Base-by-base conservation (phyloP, 2,888 invertebrate genomes). In the Allacma fusca region DNA sequence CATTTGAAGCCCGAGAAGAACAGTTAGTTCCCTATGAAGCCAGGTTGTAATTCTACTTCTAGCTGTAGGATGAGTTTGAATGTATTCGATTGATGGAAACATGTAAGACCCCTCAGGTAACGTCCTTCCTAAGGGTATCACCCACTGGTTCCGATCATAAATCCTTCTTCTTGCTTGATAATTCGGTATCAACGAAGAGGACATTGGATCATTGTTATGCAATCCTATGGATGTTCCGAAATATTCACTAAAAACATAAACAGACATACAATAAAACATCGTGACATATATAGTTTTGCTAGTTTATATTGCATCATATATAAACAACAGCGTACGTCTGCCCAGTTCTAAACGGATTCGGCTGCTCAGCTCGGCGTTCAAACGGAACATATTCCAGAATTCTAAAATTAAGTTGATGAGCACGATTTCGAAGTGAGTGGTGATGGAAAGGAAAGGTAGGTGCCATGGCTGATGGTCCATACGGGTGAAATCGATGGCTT, bases 1-100 rank as follows among this genome's bases (percentile, higher is more conserved):
- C 19, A 77, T 85, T 44, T 85, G 85, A 62, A 85, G 82, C 29
- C 85, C 84, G 28, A 95, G 87, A 73, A 96, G 88, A 79, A 92
- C 94, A 83, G 91, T 90, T 34, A 97, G 88, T 87, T 97, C 97
- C 81, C 97, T 89, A 86, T 92, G 92, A 40, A 97, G 88, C 95
- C 96, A 97, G 0, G 94, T 94, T 80, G 94, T 91, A 75, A 97
- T 88, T 0, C 97, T 91, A 86, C 93, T 92, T 81, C 92, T 89
- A 86, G 94, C 93, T 19, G 92, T 91, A 76, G 93, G 93, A 88
- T 96, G 88, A n/a, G 84, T 82, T 28, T 70, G 75, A 65, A 84
- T 78, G 68, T 83, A 84, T 26, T 84, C 82, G 1, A 82, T 77
- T 13, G 81, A 82, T 1, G 82, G 80, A 24, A 78, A 81, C 26